These are phyloP conservation scores for Parthenolecanium corni DNA, from an alignment of 2,888 invertebrate genomes.

Conservation along the genomic window DNA sequence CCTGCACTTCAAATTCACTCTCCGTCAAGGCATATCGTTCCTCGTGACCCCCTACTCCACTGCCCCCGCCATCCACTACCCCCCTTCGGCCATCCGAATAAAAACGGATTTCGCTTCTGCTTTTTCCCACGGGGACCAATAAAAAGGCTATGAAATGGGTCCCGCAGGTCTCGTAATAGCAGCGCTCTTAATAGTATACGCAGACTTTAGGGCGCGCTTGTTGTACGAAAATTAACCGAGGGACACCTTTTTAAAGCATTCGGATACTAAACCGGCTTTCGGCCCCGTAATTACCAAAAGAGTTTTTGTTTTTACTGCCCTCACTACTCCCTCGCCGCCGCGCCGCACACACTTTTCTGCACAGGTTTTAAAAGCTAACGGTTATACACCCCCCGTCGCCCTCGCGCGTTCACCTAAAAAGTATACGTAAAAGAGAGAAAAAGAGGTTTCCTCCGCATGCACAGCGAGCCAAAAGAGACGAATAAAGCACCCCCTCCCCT, in stretches of 20 bases:
- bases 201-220: conserved; percentile 26
- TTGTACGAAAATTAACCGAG: conserved; percentile 26
- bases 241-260: conserved; percentile 25
- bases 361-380: conserved; percentile 25
- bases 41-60: too few species aligned
- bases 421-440: too few species aligned
- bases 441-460: too few species aligned
- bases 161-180: conserved; percentile 24
- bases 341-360: too few species aligned
- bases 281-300: conserved; percentile 14
- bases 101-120: conserved; percentile 25
- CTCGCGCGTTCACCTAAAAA: background rate
- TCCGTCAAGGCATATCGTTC: too few species aligned
- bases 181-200: conserved; percentile 27
- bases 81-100: conserved; percentile 5
- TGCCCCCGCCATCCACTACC: conserved; percentile 1
- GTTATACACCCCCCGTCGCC: conserved; percentile 7
- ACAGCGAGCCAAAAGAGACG: too few species aligned
- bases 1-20: too few species aligned
- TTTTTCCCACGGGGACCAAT: conserved; percentile 25
- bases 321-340: too few species aligned
- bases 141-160: conserved; percentile 29
- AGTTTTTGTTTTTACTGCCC: conserved; percentile 23
- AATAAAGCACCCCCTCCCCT: too few species aligned
- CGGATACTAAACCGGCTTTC: conserved; percentile 25